Evolutionary conservation across 2,888 invertebrate species (phyloP), one percentile per base, ranked within the genome.

Genomic region (Aplocera efformata): DNA sequence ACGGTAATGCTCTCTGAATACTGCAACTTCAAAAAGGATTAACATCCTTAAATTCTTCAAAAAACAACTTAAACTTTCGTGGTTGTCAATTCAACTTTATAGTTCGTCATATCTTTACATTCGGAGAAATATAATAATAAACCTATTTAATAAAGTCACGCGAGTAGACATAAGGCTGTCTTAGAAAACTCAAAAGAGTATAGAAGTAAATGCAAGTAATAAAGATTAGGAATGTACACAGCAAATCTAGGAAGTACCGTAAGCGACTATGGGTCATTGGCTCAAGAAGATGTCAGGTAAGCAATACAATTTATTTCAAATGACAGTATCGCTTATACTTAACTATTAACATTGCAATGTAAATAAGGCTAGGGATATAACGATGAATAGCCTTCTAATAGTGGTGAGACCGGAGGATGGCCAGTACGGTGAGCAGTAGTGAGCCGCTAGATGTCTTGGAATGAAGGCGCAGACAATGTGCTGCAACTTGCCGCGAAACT

Each of bases 191-290:
- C 22, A 30, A 31, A 45, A 32, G 10, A 17, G 10, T 24, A 39
- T 32, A 31, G 25, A 25, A 36, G 42, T 50, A 42, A 48, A 55
- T 48, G 48, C 57, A 57, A 54, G 61, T 60, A 57, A 58, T 58
- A 56, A 53, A 37, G 38, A 48, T 56, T 66, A 68, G 66, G 62
- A 63, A 68, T 61, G 69, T 75, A 67, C 63, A 65, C 64, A 69
- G 63, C 65, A 55, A 63, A 54, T 56, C 61, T 67, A 66, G 63
- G 63, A 72, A 73, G 77, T 80, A 79, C 79, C 81, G 80, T 79
- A 79, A 77, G 72, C 65, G 60, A 62, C 72, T 67, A 64, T 72
- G 66, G 79, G 80, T 80, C 80, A 78, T 75, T 78, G 80, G 77
- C 80, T 78, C 74, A 77, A 72, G 72, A 71, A 79, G 72, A 76